These are phyloP conservation scores for Gnathonemus longibarbis DNA, from an alignment of 2,113 vertebrate species.

Conservation along the genomic window DNA sequence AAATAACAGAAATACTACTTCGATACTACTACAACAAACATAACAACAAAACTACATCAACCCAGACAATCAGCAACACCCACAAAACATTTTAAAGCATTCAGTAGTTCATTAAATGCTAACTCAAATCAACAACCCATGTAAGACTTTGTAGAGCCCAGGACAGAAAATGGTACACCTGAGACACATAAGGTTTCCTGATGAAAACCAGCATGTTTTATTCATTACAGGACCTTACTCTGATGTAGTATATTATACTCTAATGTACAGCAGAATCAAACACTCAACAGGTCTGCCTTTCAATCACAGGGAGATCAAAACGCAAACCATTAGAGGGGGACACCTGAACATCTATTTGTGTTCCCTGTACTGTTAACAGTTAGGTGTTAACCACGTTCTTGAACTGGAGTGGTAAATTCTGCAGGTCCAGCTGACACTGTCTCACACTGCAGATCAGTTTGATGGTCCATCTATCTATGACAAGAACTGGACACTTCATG, in stretches of 20 bases:
- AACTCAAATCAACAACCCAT: not conserved
- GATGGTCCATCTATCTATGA: not conserved
- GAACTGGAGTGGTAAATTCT: conserved; percentile 39
- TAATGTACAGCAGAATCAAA: conserved; percentile 17
- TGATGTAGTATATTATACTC: not conserved
- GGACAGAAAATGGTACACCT: conserved; percentile 31
- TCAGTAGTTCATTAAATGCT: not conserved
- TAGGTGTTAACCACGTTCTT: conserved; percentile 46
- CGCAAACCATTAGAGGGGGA: conserved; percentile 31
- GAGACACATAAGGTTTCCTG: conserved; percentile 38
- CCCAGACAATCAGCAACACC: not conserved
- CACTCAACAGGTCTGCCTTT: conserved; percentile 23
- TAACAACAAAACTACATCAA: not conserved
- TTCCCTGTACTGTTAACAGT: conserved; percentile 43
- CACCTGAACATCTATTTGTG: not conserved
- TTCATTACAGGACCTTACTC: not conserved
- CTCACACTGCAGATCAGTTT: conserved; percentile 29
- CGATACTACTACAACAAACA: not conserved
- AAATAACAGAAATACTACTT: not conserved
- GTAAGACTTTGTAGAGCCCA: not conserved
- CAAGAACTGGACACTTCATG: conserved; percentile 50
- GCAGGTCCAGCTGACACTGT: conserved; percentile 42
- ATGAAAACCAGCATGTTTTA: not conserved
- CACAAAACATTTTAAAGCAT: not conserved
- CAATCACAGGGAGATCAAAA: conserved; percentile 44